These are phyloP conservation scores for Himalopsyche phryganea DNA, from an alignment of 1,140 invertebrate species.

Conservation along the genomic window DNA sequence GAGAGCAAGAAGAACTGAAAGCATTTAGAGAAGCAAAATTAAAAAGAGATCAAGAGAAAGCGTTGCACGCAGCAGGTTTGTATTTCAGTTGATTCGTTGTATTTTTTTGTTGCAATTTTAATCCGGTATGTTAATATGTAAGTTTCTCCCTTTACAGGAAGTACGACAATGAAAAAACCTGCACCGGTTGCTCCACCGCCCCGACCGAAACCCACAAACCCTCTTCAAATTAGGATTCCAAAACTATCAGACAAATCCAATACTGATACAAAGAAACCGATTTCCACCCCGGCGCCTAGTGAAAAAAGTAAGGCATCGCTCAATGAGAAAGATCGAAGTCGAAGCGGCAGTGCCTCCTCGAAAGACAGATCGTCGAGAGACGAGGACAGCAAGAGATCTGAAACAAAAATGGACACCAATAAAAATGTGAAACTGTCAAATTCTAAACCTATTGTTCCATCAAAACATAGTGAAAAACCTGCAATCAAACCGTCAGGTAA, in stretches of 20 bases:
- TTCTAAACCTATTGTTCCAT: background rate
- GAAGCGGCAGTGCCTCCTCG: background rate
- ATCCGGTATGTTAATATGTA: constrained; percentile 1
- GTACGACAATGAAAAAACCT: constrained; percentile 16
- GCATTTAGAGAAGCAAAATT: constrained; percentile 33
- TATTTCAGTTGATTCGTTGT: background rate
- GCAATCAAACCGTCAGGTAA: background rate
- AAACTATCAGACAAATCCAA: constrained; percentile 47
- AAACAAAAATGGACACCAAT: constrained; percentile 10
- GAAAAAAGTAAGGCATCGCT: background rate
- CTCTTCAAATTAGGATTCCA: constrained; percentile 44
- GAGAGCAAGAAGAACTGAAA: constrained; percentile 64
- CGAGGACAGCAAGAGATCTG: constrained; percentile 6
- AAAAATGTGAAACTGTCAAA: constrained; percentile 12
- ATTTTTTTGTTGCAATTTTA: constrained; percentile 7
- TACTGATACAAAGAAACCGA: background rate
- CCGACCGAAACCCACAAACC: constrained; percentile 28
- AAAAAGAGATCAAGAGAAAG: constrained; percentile 24
- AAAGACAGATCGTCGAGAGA: constrained; percentile 10
- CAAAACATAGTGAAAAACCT: background rate
- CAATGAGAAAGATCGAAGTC: background rate
- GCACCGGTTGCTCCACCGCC: constrained; percentile 1
- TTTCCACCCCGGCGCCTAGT: background rate
- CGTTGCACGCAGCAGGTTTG: background rate
- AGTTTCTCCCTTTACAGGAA: constrained; percentile 24